These are phyloP conservation scores for Unio pictorum DNA, from an alignment of 2,888 invertebrate genomes.

Conservation along the genomic window DNA sequence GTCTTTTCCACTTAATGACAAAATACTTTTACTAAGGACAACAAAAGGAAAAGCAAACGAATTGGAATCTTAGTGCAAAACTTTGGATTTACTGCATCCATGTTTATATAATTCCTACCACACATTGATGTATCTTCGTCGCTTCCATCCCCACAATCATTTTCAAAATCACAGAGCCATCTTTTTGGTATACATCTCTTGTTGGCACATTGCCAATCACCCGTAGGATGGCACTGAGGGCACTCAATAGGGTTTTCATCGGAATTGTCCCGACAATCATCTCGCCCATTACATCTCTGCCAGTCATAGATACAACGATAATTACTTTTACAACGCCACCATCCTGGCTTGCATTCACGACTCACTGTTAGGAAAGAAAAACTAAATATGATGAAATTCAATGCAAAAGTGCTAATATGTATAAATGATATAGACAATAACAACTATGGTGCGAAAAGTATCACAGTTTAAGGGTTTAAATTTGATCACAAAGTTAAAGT, in stretches of 20 bases:
- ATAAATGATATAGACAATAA: too few species aligned
- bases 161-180: slow-evolving; percentile 90
- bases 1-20: too few species aligned
- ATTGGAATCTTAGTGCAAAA: too few species aligned
- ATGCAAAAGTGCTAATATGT: background rate
- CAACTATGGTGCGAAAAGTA: background rate
- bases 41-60: too few species aligned
- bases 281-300: slow-evolving; percentile 98
- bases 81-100: background rate
- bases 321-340: slow-evolving; percentile 94
- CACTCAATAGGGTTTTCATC: slow-evolving; percentile 94
- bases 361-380: slow-evolving; percentile 75
- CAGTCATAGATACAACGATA: slow-evolving; percentile 98
- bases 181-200: slow-evolving; percentile 80
- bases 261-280: slow-evolving; percentile 94
- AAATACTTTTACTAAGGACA: too few species aligned
- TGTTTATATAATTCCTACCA: slow-evolving; percentile 44
- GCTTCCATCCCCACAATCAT: slow-evolving; percentile 95
- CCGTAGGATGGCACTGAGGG: slow-evolving; percentile 87
- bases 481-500: too few species aligned
- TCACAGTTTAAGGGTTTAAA: too few species aligned
- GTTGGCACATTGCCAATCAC: slow-evolving; percentile 94
- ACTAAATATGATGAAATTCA: too few species aligned
- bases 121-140: slow-evolving; percentile 76
- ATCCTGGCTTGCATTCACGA: slow-evolving; percentile 93